Evolutionary conservation across 2,888 invertebrate species (phyloP), one percentile per base, ranked within the genome.

Genomic region (Odontocolon sp.): DNA sequence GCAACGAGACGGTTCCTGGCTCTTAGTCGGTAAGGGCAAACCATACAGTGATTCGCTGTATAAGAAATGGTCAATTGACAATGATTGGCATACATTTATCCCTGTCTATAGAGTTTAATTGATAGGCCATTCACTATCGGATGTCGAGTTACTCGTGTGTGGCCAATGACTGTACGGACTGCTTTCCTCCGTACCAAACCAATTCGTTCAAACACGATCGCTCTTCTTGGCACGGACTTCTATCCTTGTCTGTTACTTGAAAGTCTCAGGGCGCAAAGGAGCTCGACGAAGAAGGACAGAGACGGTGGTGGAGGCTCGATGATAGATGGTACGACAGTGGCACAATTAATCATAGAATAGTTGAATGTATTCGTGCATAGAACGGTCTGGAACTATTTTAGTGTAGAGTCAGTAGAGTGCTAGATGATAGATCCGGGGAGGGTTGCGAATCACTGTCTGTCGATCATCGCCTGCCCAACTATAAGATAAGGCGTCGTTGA

Each of bases 341-440:
- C 77, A 81, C 82, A 81, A 85, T 85, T 85, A 85, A 85, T 85
- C 85, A 85, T 73, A 59, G 71, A 82, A 83, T 83, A 80, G 69
- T 64, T 52, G 76, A 47, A 75, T 59, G 28, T 54, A 59, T 64
- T 76, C 70, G 33, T 50, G 36, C 45, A 56, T 66, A 31, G 56
- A 54, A 52, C 69, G 54, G 57, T 33, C 50, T 23, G 28, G 28
- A 28, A 2, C 1, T 26, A n/a, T n/a, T n/a, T n/a, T n/a, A n/a
- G n/a, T n/a, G n/a, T n/a, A n/a, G n/a, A n/a, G n/a, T n/a, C n/a
- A n/a, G n/a, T n/a, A n/a, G n/a, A n/a, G n/a, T n/a, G n/a, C 9
- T n/a, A 11, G 64, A 47, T 56, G 23, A 56, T 63, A 67, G 67
- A 67, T 66, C 50, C 63, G 18, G n/a, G 38, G n/a, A n/a, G 14